Evolutionary conservation across 2,113 vertebrate genomes (phyloP).

Genomic region (Dissostichus mawsoni): DNA sequence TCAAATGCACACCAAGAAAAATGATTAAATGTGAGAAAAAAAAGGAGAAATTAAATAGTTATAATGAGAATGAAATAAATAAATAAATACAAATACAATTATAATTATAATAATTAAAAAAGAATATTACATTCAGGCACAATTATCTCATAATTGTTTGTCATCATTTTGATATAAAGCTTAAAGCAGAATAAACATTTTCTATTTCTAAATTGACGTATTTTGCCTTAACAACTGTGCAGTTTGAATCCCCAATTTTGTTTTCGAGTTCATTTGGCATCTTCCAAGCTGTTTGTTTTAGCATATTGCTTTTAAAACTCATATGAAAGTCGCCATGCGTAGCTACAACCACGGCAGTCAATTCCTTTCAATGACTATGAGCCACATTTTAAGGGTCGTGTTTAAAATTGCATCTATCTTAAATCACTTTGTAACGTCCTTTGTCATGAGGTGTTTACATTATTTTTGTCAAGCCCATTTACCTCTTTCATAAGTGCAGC

Average conservation of each 20-base stretch:
- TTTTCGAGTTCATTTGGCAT: background rate
- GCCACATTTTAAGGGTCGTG: background rate
- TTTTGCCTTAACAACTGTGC: background rate
- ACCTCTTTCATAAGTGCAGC: conserved; percentile 5
- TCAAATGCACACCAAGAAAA: too few species aligned
- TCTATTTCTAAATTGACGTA: background rate
- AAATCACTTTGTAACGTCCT: background rate
- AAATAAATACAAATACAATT: too few species aligned
- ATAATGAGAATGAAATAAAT: too few species aligned
- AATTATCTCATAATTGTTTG: background rate
- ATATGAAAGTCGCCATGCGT: background rate
- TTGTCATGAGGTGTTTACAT: background rate
- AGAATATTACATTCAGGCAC: background rate
- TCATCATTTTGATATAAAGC: background rate
- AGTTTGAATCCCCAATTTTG: background rate
- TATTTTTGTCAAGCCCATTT: background rate
- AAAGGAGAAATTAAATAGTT: too few species aligned
- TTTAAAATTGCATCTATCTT: background rate
- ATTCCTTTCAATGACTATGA: background rate
- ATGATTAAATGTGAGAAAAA: too few species aligned
- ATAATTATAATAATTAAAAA: background rate
- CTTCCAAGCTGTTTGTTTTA: background rate
- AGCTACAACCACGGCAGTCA: background rate
- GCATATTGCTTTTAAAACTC: background rate
- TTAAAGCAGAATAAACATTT: background rate